Conservation (phyloP, 2,888 invertebrate genomes). For the Drosophila falleni region DNA sequence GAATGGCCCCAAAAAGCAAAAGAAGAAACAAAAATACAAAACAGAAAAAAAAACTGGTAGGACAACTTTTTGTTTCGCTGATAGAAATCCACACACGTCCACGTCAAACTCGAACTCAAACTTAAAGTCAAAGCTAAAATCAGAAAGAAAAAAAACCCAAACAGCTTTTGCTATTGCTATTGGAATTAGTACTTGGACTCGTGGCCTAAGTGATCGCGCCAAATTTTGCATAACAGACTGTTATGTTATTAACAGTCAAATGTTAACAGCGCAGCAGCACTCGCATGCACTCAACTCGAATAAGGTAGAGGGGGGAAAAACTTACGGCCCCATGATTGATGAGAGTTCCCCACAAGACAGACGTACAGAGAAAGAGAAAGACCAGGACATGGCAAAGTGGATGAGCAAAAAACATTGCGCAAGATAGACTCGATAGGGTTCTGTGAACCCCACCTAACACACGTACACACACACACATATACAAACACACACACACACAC, state of each 20-base stretch:
- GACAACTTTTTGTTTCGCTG: slow-evolving; percentile 80
- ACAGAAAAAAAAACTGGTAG: slow-evolving; percentile 69
- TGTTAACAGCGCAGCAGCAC: slow-evolving; percentile 28
- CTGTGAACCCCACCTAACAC: slow-evolving; percentile 67
- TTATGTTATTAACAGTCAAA: slow-evolving; percentile 54
- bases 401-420: slow-evolving; percentile 57
- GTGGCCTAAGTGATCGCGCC: slow-evolving; percentile 34
- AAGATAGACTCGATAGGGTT: slow-evolving; percentile 53
- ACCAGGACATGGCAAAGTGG: slow-evolving; percentile 48
- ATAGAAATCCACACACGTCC: slow-evolving; percentile 63
- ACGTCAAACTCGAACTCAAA: slow-evolving; percentile 55
- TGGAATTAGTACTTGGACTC: slow-evolving; percentile 36
- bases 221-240: slow-evolving; percentile 61
- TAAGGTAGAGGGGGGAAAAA: background rate
- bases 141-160: slow-evolving; percentile 30
- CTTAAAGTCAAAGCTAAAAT: slow-evolving; percentile 38
- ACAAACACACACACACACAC: too few relatives aligned
- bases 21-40: slow-evolving; percentile 51
- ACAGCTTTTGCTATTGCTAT: slow-evolving; percentile 54
- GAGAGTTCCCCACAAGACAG: slow-evolving; percentile 7
- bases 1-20: slow-evolving; percentile 66
- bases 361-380: slow-evolving; percentile 7
- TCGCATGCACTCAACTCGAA: slow-evolving; percentile 6
- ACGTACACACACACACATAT: slow-evolving; percentile 21
- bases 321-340: slow-evolving; percentile 27